Evolutionary conservation across 2,888 invertebrate genomes (phyloP).

Genomic region (Eumacrocentrus americanus): DNA sequence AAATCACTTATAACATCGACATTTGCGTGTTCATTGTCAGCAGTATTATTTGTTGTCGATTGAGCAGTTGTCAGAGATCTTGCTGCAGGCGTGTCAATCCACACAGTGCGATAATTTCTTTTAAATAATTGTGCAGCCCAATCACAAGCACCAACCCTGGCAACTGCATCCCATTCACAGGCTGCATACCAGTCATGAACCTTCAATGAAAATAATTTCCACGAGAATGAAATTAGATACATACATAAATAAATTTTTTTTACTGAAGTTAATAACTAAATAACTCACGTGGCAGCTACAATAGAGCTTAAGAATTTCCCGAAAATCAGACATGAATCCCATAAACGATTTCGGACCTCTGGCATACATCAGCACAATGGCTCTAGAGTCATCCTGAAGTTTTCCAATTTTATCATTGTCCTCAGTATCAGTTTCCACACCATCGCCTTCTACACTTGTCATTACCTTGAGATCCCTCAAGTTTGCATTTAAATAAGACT

Average conservation of each 20-base stretch:
- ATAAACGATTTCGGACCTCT: slow-evolving; percentile 41
- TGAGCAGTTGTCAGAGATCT: slow-evolving; percentile 39
- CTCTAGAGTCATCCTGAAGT: slow-evolving; percentile 26
- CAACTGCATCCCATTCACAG: slow-evolving; percentile 47
- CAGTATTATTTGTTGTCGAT: slow-evolving; percentile 2
- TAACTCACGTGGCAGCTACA: slow-evolving; percentile 43
- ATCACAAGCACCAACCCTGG: slow-evolving; percentile 43
- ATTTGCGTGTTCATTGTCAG: slow-evolving; percentile 9
- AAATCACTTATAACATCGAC: slow-evolving; percentile 44
- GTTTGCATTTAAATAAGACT: slow-evolving; percentile 30
- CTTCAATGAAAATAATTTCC: slow-evolving; percentile 32
- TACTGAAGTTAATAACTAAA: too few species aligned
- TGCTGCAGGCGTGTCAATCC: slow-evolving; percentile 48
- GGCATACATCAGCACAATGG: slow-evolving; percentile 44
- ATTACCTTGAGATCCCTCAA: slow-evolving; percentile 22
- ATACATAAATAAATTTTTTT: not conserved
- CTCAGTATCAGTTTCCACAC: slow-evolving; percentile 34
- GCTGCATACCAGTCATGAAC: slow-evolving; percentile 50
- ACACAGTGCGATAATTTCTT: slow-evolving; percentile 43
- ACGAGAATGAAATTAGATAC: slow-evolving; percentile 2
- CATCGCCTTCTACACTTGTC: slow-evolving; percentile 24
- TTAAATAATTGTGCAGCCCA: slow-evolving; percentile 47
- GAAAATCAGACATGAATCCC: slow-evolving; percentile 43
- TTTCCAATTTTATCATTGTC: slow-evolving; percentile 18
- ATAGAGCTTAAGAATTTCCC: slow-evolving; percentile 36